These are phyloP conservation scores for Acrocephalus arundinaceus DNA, from an alignment of 2,113 vertebrate genomes.

Conservation along the genomic window DNA sequence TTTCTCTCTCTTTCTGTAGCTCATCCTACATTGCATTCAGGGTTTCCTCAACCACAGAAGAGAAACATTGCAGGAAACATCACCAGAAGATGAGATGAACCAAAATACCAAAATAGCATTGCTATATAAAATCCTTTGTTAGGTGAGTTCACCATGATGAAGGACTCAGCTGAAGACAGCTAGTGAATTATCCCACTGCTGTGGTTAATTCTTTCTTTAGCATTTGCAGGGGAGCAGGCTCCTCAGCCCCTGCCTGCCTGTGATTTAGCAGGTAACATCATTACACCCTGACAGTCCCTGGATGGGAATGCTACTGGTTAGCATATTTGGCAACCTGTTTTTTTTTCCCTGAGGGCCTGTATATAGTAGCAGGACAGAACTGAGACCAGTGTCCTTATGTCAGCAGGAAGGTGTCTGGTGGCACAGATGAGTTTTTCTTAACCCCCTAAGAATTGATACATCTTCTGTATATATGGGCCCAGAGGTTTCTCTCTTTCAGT, in stretches of 20 bases:
- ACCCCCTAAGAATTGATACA: neutral
- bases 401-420: neutral
- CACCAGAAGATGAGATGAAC: neutral
- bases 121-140: neutral
- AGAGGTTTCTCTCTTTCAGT: neutral
- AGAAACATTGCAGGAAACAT: neutral
- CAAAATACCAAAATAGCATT: neutral
- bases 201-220: neutral
- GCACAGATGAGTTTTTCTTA: neutral
- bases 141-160: fast-evolving
- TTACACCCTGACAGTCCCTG: neutral
- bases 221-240: neutral
- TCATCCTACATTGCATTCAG: neutral
- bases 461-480: neutral
- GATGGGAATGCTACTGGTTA: neutral
- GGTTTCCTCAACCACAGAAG: neutral
- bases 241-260: neutral
- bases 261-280: neutral
- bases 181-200: neutral
- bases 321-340: neutral
- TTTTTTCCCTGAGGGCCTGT: neutral
- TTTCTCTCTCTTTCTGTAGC: neutral
- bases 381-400: neutral
- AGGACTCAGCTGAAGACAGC: neutral
- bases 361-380: neutral